phyloP scores from a whole-genome alignment of 1,140 invertebrate species.

The Formica selysi region DNA sequence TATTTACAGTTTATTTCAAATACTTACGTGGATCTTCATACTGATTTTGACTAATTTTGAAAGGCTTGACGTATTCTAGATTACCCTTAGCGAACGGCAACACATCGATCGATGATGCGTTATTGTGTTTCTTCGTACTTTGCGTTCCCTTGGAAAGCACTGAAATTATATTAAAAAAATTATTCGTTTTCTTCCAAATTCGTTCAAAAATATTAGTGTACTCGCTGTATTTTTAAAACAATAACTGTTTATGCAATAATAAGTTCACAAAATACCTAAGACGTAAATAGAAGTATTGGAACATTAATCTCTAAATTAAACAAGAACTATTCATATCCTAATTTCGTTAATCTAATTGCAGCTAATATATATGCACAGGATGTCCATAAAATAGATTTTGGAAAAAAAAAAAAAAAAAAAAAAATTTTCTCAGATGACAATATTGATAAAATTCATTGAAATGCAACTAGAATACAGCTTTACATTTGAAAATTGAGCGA shows the following conservation, averaged over 20 bases:
- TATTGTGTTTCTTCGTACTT: constrained; percentile 43
- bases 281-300: neutral
- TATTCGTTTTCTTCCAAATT: neutral
- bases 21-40: constrained; percentile 84
- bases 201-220: neutral
- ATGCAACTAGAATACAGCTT: constrained; percentile 3
- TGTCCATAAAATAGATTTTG: neutral
- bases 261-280: neutral
- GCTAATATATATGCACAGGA: no score
- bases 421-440: neutral
- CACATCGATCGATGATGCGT: constrained; percentile 68
- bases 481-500: constrained; percentile 16
- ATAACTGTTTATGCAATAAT: neutral
- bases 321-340: no score
- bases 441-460: neutral
- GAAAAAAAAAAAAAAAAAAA: neutral
- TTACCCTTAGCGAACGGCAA: constrained; percentile 73
- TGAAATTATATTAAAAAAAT: constrained; percentile 53
- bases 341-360: neutral
- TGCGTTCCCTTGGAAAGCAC: constrained; percentile 50
- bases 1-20: neutral
- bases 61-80: constrained; percentile 79
- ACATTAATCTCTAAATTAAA: no score
- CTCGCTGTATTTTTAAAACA: neutral
- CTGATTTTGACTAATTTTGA: constrained; percentile 82